Evolutionary conservation across 2,888 invertebrate genomes (phyloP), one percentile per base, ranked within the genome.

Genomic region (Hemaris fuciformis): DNA sequence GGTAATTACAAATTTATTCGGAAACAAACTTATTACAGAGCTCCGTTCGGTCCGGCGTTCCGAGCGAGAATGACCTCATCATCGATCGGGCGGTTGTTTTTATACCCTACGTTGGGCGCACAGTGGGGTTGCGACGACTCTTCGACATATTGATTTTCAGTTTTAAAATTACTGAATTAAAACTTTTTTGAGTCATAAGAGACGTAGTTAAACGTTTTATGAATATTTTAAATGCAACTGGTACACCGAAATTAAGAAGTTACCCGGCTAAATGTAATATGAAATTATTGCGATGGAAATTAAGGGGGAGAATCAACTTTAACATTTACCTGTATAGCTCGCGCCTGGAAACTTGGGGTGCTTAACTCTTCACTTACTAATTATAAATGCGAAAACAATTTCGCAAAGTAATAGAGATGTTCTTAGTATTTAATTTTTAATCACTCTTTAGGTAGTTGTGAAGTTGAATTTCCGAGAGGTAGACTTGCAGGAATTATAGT

Each of bases 381-480:
- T 59, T 59, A 59, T 59, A 31, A 59, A 59, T 59, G 41, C 58
- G 15, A 59, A 58, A 59, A 59, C 58, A 59, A 59, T 59, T 59
- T 59, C 8, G 25, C 58, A 53, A 59, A 59, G 43, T 59, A 25
- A 59, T 59, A 43, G 18, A 59, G 58, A 27, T 42, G 27, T 27
- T 41, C 15, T 3, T 3, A 43, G 27, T 13, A 27, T 27, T 43
- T 42, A 42, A 59, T 43, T 18, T 58, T 59, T 42, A 31, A 59
- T 27, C 42, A 15, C 22, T 38, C 41, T 41, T 43, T 43, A 5
- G 43, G 5, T 27, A 18, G 48, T 27, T 38, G 5, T n/a, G 38
- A 38, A 38, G 13, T 10, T 31, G 8, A 13, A 18, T 53, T 18
- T 48, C 23, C 18, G 8, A 25, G 20, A n/a, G 10, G 38, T n/a